Base-by-base conservation (phyloP, 2,888 invertebrate species). In the Pomacea canaliculata region DNA sequence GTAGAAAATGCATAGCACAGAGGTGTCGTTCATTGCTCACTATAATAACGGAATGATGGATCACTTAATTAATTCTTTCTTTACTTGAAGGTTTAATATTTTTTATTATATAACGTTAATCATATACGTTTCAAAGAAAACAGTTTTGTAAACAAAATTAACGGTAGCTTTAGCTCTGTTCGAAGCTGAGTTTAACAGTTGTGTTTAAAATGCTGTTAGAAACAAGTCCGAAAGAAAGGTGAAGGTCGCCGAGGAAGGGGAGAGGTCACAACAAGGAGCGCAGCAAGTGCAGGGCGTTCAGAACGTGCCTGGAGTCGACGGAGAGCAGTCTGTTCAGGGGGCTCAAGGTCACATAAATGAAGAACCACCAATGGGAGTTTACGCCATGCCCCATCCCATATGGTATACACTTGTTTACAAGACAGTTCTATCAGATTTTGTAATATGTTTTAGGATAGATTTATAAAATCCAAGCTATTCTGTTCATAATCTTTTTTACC, bases 311-410 rank as follows among this genome's bases (percentile, higher is more conserved):
- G 7, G 46, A 59, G 66, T 46, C 13, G 12, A 37, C 19, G 48
- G 18, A 46, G 37, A 10, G 37, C 46, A 77, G n/a, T n/a, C 60
- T 8, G 23, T 37, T 19, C 63, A 51, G 23, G 59, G 27, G 8
- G 12, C 63, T 48, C 48, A 51, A 48, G 9, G 66, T 18, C 16
- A 13, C 10, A 10, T 56, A 4, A 13, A 63, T 12, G 71, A 76
- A 5, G 78, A 79, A 10, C 85, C 82, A 4, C 85, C 85, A 1
- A 78, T 84, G 9, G 87, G 86, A 46, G 73, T 79, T 12, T 78
- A 83, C 69, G 76, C 84, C 7, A 63, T 87, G 62, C 87, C 87
- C 8, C 87, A 87, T 71, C 86, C 86, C 1, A 87, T 87, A 77
- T 87, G 86, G 86, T 86, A 74, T 76, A 81, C 76, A 56, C 9